Base-by-base conservation (phyloP, 2,888 invertebrate genomes). In the Cephus rjabovi region DNA sequence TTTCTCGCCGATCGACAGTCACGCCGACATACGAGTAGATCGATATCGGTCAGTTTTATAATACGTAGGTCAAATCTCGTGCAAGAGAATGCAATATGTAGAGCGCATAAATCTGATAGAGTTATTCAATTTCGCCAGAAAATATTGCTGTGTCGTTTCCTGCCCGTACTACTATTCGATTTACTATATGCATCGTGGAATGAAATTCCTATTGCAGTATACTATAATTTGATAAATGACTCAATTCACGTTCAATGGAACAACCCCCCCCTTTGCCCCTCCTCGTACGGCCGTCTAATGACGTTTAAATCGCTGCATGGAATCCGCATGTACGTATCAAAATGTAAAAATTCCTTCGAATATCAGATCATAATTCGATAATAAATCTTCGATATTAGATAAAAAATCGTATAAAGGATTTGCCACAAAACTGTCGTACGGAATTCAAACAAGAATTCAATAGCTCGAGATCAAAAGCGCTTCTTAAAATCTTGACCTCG, bases 401-500 rank as follows among this genome's bases (percentile, higher is more conserved):
- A 1, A n/a, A n/a, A 71, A 71, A 34, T 71, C 30, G 33, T 1
- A 71, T 31, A 12, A 15, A 71, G 31, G 15, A 23, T 71, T 71
- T 31, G 12, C 4, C 6, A 4, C 1, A 71, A 68, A 69, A 73
- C 77, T 76, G 70, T 78, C 77, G 77, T 74, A 75, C 76, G 79
- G 81, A 85, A 83, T 86, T 82, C 83, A 77, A 81, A 76, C 80
- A 79, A 82, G 85, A 86, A 86, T 86, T 83, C 79, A 79, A 75
- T 87, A 87, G 85, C 86, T 82, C 84, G 83, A 86, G 79, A 76
- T 78, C 79, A 31, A 76, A 74, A 81, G 82, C 77, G 76, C 80
- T 83, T 83, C 80, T 87, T 83, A 83, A 85, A 86, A 83, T 87
- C 82, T 85, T 81, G 84, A 82, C 84, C 86, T 83, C 86, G 86